Conservation (phyloP, 2,888 invertebrate species). For the Lepidonotus clava region DNA sequence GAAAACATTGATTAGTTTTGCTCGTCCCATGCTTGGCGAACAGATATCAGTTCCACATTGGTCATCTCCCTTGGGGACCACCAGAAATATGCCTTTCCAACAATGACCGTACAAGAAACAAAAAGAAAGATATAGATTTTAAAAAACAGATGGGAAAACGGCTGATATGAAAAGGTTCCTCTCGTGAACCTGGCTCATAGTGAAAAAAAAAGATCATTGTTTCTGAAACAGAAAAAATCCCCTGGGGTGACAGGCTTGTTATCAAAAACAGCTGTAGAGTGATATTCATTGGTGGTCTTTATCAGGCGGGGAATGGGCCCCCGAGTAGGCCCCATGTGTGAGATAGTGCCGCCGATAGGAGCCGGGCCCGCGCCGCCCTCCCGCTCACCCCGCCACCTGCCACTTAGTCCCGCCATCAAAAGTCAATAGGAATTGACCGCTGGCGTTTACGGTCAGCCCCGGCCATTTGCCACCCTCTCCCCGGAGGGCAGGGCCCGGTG, state of each 20-base stretch:
- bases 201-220: too few relatives aligned
- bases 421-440: slow-evolving; percentile 41
- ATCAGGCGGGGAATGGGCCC: neutral
- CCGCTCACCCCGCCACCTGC: slow-evolving; percentile 2
- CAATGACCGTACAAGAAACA: too few relatives aligned
- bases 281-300: neutral
- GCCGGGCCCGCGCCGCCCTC: neutral
- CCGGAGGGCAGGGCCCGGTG: neutral
- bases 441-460: neutral
- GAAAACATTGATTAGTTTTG: slow-evolving; percentile 45
- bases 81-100: neutral
- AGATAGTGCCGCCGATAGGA: neutral
- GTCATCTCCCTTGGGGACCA: neutral
- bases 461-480: neutral
- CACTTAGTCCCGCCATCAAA: slow-evolving; percentile 40
- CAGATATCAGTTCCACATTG: neutral
- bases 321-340: neutral
- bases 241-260: neutral
- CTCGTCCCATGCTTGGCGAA: neutral
- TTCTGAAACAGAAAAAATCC: too few relatives aligned
- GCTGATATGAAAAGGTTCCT: too few relatives aligned
- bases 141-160: too few relatives aligned
- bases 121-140: too few relatives aligned
- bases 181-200: too few relatives aligned
- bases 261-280: too few relatives aligned